A percentile compares a stretch with the other conserved stretches of the same genome.
Conservation (phyloP, 2,113 vertebrate genomes). For the Sceloporus undulatus region DNA sequence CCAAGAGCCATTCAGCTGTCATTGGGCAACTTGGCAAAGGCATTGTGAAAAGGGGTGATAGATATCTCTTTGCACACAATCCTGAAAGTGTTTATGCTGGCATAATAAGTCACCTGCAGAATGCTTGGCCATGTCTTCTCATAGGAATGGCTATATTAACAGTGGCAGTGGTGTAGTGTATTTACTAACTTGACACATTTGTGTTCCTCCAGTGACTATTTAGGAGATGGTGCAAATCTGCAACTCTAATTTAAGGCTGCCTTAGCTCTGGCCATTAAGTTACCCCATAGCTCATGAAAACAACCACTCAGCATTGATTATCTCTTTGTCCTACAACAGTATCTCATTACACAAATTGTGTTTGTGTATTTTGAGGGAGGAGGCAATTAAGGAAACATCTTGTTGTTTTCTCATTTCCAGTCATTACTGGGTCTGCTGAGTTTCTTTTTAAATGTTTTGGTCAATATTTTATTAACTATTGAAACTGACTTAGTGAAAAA, state of each 20-base stretch:
- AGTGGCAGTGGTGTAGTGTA: too few species aligned
- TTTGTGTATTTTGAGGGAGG: not conserved
- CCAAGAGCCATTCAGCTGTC: too few species aligned
- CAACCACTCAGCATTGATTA: constrained; percentile 10
- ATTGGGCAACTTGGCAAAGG: too few species aligned
- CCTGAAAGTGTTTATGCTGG: too few species aligned
- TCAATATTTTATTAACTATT: constrained; percentile 15
- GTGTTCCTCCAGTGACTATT: not conserved
- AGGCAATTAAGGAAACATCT: constrained; percentile 2
- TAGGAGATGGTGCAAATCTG: not conserved
- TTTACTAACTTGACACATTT: not conserved
- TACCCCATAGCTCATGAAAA: not conserved
- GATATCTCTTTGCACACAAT: too few species aligned
- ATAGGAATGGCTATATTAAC: too few species aligned
- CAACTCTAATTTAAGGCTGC: not conserved
- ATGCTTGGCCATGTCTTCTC: too few species aligned
- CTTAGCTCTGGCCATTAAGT: not conserved
- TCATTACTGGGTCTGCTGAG: not conserved
- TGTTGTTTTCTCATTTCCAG: constrained; percentile 17
- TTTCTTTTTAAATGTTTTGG: not conserved
- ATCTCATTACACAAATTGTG: constrained; percentile 2
- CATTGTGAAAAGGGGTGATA: too few species aligned
- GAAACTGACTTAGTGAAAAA: not conserved
- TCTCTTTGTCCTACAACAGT: constrained; percentile 5
- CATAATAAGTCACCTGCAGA: too few species aligned